phyloP scores from a whole-genome alignment of 2,797 vertebrate species.

The Microctenopoma steveboyesi region DNA sequence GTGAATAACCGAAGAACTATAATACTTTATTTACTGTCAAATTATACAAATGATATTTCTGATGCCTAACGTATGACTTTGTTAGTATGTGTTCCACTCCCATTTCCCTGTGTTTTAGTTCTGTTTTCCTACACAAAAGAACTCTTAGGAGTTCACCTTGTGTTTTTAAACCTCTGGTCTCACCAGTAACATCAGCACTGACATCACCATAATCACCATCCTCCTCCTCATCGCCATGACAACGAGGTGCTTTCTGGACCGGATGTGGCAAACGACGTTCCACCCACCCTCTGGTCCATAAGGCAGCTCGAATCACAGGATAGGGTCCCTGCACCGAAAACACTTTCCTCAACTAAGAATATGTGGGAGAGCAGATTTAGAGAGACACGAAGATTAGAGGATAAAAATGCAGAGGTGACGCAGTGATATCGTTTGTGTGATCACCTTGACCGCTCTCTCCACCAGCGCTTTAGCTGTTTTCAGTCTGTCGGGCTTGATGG shows the following conservation, averaged over 20 bases:
- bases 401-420: not conserved
- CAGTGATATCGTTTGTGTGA: not conserved
- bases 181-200: slow-evolving; percentile 73
- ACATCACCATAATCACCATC: slow-evolving; percentile 71
- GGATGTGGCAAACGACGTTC: slow-evolving; percentile 76
- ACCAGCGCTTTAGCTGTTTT: slow-evolving; percentile 82
- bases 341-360: slow-evolving; percentile 86
- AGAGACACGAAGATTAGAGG: no score
- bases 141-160: not conserved
- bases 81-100: no score
- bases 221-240: slow-evolving; percentile 59
- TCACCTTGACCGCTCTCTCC: slow-evolving; percentile 90
- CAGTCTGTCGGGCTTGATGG: slow-evolving; percentile 79
- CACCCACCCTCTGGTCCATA: slow-evolving; percentile 90
- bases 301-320: slow-evolving; percentile 86
- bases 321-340: slow-evolving; percentile 89
- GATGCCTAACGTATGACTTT: no score
- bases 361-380: not conserved
- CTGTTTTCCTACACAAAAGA: not conserved
- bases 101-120: no score
- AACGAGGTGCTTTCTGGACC: slow-evolving; percentile 29
- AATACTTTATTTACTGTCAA: no score
- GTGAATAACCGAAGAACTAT: not conserved
- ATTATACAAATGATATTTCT: no score
- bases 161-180: slow-evolving; percentile 20